Evolutionary conservation across 1,140 invertebrate species (phyloP).

Genomic region (Araneus ventricosus): DNA sequence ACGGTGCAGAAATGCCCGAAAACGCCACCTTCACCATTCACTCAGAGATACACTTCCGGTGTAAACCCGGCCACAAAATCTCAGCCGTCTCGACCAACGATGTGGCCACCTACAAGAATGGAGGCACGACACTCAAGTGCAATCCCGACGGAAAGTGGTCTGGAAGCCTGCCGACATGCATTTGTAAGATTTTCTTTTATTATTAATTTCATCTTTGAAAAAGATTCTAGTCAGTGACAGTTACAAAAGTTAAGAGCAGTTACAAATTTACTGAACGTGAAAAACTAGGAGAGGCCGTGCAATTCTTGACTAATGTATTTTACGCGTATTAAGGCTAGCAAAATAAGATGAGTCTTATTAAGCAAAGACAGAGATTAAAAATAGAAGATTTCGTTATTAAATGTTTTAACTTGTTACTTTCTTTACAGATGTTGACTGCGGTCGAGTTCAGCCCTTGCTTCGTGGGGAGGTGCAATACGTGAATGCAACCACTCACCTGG

Average conservation of each 20-base stretch:
- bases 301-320: too few species aligned
- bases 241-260: background rate
- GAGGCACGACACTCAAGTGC: constrained; percentile 87
- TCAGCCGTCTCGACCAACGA: constrained; percentile 40
- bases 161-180: constrained; percentile 88
- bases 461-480: constrained; percentile 90
- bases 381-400: too few species aligned
- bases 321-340: too few species aligned
- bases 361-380: too few species aligned
- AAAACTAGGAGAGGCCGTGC: too few species aligned
- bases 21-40: constrained; percentile 91
- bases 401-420: too few species aligned
- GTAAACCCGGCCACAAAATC: constrained; percentile 89
- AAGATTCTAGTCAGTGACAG: too few species aligned
- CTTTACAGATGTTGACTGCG: constrained; percentile 88
- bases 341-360: too few species aligned
- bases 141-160: constrained; percentile 89
- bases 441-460: constrained; percentile 87
- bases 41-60: constrained; percentile 91
- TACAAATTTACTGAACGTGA: too few species aligned
- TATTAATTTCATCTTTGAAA: background rate
- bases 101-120: constrained; percentile 80
- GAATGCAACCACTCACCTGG: constrained; percentile 89
- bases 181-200: constrained; percentile 85
- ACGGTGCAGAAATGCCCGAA: constrained; percentile 90